These are phyloP conservation scores for Microctenopoma steveboyesi DNA, from an alignment of 2,797 vertebrate genomes.

Conservation along the genomic window DNA sequence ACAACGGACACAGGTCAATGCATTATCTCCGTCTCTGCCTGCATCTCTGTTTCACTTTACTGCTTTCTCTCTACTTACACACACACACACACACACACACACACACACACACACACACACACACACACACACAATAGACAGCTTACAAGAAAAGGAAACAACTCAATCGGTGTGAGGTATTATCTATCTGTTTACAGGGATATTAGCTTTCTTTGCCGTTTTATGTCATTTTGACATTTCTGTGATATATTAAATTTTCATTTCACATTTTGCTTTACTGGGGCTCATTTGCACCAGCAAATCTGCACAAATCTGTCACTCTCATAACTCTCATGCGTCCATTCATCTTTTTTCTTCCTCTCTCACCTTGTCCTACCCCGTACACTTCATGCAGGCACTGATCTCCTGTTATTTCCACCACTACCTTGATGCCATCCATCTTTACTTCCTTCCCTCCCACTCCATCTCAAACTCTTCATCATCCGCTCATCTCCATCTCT, in stretches of 20 bases:
- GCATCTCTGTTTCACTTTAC: slow-evolving; percentile 30
- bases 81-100: background rate
- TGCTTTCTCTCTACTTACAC: slow-evolving; percentile 2
- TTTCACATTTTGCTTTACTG: slow-evolving; percentile 2
- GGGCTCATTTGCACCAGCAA: slow-evolving; percentile 26
- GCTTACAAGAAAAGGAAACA: slow-evolving; percentile 29
- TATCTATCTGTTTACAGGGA: slow-evolving; percentile 18
- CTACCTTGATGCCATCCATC: slow-evolving; percentile 56
- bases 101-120: background rate
- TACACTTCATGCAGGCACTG: slow-evolving; percentile 58
- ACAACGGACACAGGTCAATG: slow-evolving; percentile 65
- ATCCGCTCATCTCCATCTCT: slow-evolving; percentile 66
- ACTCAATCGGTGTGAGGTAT: slow-evolving; percentile 33
- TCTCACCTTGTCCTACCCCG: slow-evolving; percentile 3
- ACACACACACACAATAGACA: background rate
- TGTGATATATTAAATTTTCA: slow-evolving; percentile 20
- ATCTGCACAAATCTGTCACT: slow-evolving; percentile 38
- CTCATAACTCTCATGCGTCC: slow-evolving; percentile 20
- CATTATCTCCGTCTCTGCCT: slow-evolving; percentile 40
- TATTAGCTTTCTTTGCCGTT: slow-evolving; percentile 3
- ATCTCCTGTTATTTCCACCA: slow-evolving; percentile 56
- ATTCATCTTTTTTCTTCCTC: slow-evolving; percentile 14
- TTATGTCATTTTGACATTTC: slow-evolving; percentile 29
- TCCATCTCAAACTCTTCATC: slow-evolving; percentile 67
- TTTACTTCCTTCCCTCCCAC: slow-evolving; percentile 49